Conservation (phyloP, 2,797 vertebrate species). For the Anisognathus igniventris region DNA sequence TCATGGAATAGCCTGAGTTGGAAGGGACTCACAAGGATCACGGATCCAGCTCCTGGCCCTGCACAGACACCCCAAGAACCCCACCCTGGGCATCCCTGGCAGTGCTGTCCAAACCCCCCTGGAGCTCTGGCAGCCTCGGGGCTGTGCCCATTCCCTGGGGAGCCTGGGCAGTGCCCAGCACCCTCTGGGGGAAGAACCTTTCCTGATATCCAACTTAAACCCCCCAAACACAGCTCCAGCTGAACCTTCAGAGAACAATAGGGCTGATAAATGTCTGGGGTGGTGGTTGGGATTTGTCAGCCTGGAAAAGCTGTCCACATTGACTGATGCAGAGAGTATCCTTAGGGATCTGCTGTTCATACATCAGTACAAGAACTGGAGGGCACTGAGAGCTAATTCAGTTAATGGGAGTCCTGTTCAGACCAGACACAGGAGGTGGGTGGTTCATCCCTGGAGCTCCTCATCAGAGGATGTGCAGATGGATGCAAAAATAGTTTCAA, state of each 20-base stretch:
- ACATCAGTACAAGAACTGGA: neutral
- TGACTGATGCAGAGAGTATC: neutral
- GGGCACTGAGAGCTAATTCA: neutral
- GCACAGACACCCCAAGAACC: neutral
- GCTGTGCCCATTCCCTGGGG: neutral
- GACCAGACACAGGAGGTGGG: neutral
- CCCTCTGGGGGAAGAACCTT: neutral
- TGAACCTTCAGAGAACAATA: neutral
- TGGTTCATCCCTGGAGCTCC: neutral
- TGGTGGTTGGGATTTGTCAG: neutral
- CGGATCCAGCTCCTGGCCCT: rapidly evolving
- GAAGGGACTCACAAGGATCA: neutral
- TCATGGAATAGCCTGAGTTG: neutral
- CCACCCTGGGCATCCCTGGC: neutral
- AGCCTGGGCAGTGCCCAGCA: neutral
- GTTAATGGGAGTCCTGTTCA: neutral
- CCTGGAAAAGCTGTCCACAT: neutral
- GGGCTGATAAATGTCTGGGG: neutral
- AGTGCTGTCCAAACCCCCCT: rapidly evolving
- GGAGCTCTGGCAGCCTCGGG: neutral
- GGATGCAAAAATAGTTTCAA: neutral
- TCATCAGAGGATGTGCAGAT: neutral
- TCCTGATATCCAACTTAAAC: rapidly evolving
- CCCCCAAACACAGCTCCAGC: neutral
- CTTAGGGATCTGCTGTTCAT: neutral